Percentiles rank a stretch among this genome's conserved stretches.
These are phyloP conservation scores for Macropus fuliginosus DNA, from an alignment of 2,797 vertebrate genomes.

Conservation along the genomic window DNA sequence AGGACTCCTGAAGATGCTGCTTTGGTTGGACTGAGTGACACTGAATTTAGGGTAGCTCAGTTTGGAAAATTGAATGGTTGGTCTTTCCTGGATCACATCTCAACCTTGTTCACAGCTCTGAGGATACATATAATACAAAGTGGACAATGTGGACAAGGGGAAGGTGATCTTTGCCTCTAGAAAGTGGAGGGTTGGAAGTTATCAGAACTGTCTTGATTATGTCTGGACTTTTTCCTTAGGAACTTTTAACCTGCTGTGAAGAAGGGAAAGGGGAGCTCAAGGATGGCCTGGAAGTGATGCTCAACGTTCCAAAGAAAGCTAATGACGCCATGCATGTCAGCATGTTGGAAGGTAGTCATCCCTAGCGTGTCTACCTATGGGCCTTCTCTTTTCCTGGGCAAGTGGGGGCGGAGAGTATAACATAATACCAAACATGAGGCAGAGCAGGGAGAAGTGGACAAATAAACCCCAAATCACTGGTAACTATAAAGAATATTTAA, in stretches of 20 bases:
- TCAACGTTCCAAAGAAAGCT: slow-evolving; percentile 97
- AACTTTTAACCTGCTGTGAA: slow-evolving; percentile 97
- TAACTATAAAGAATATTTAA: not conserved
- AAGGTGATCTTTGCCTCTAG: slow-evolving; percentile 1
- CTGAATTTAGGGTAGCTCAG: slow-evolving; percentile 6
- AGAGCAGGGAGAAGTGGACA: not conserved
- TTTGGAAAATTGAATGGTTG: not conserved
- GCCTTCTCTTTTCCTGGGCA: not conserved
- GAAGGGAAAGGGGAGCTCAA: slow-evolving; percentile 99
- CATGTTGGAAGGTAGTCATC: slow-evolving; percentile 95
- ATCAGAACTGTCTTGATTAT: slow-evolving; percentile 35
- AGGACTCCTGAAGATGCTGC: not conserved
- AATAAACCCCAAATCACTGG: not conserved
- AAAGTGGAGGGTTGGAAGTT: not conserved
- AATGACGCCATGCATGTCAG: slow-evolving; percentile 99
- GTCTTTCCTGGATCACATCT: not conserved
- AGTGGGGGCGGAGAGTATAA: not conserved
- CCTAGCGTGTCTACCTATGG: not conserved
- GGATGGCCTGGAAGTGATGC: slow-evolving; percentile 98
- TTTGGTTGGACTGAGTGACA: not conserved
- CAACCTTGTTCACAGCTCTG: not conserved
- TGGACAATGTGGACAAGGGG: not conserved
- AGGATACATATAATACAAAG: not conserved
- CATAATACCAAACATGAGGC: not conserved
- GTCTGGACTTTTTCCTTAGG: slow-evolving; percentile 84